phyloP scores from a whole-genome alignment of 2,888 invertebrate genomes.

The Tetragnatha montana region DNA sequence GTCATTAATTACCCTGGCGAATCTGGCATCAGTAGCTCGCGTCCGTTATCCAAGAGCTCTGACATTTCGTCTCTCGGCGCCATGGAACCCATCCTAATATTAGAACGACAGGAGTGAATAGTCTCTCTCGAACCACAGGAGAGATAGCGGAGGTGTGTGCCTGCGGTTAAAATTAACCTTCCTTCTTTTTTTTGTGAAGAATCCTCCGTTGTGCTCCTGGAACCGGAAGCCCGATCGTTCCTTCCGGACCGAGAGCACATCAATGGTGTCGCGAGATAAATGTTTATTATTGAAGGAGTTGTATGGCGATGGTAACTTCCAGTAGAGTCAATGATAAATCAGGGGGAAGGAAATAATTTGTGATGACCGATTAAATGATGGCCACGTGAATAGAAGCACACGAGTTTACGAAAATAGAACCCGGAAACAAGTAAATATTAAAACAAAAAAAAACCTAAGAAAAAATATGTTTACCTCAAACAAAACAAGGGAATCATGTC shows the following conservation, averaged over 20 bases:
- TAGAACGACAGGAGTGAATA: slow-evolving; percentile 6
- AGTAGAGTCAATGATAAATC: too few relatives aligned
- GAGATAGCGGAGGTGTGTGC: slow-evolving; percentile 23
- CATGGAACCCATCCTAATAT: neutral
- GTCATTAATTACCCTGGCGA: slow-evolving; percentile 18
- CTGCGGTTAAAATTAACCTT: slow-evolving; percentile 21
- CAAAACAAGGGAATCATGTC: too few relatives aligned
- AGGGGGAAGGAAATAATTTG: too few relatives aligned
- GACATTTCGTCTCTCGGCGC: slow-evolving; percentile 24
- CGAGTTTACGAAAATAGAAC: too few relatives aligned
- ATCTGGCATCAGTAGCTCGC: neutral
- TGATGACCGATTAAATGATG: too few relatives aligned
- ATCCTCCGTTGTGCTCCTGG: neutral
- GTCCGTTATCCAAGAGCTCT: slow-evolving; percentile 10
- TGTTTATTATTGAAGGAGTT: neutral
- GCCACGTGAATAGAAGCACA: too few relatives aligned
- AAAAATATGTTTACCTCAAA: too few relatives aligned
- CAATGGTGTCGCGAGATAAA: neutral
- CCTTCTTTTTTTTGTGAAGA: neutral
- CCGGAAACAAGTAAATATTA: too few relatives aligned
- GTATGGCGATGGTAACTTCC: too few relatives aligned
- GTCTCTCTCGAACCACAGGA: neutral
- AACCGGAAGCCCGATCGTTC: neutral
- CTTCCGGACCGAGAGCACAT: neutral
- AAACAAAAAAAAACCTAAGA: too few relatives aligned